Conservation (phyloP, 2,797 vertebrate species). For the Eupleurogrammus muticus region DNA sequence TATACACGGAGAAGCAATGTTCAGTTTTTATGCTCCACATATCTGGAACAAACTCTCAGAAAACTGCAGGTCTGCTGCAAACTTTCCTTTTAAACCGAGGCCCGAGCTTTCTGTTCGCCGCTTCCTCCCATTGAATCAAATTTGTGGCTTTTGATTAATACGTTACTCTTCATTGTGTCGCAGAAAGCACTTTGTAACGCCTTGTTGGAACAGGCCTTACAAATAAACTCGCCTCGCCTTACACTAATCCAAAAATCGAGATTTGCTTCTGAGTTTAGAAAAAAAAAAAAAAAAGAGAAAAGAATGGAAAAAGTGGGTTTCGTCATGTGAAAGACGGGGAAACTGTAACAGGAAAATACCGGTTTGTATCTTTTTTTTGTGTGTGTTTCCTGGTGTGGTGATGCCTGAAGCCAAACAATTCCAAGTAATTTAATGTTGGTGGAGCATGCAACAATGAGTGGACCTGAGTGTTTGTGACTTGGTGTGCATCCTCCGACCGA, state of each 20-base stretch:
- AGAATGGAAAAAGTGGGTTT: not conserved
- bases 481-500: too few relatives aligned
- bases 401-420: slow-evolving; percentile 40
- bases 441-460: slow-evolving; percentile 21
- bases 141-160: too few relatives aligned
- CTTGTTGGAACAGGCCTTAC: too few relatives aligned
- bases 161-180: too few relatives aligned
- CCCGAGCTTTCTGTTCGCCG: too few relatives aligned
- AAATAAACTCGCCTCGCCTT: not conserved
- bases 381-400: slow-evolving; percentile 16
- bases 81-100: too few relatives aligned
- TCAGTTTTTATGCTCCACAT: too few relatives aligned
- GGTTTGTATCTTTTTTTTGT: not conserved
- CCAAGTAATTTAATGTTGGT: slow-evolving; percentile 25
- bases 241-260: not conserved
- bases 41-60: too few relatives aligned
- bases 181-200: too few relatives aligned
- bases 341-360: not conserved
- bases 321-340: not conserved
- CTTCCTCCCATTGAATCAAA: too few relatives aligned
- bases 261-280: slow-evolving; percentile 6
- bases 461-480: not conserved
- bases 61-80: too few relatives aligned
- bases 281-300: not conserved
- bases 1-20: too few relatives aligned